Conservation (phyloP, 1,140 invertebrate genomes). For the Danaus plexippus region DNA sequence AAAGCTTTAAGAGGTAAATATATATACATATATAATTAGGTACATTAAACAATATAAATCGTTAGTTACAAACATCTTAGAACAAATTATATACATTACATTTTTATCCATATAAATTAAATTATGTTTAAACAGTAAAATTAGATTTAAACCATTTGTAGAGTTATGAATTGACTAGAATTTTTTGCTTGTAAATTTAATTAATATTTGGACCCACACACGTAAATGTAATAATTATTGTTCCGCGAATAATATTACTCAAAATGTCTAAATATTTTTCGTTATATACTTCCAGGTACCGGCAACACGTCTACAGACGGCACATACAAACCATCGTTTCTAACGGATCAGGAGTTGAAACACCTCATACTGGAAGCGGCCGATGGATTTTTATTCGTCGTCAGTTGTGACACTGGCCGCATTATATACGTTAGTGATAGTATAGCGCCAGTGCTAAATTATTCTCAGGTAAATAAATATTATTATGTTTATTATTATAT, state of each 20-base stretch:
- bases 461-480: slow-evolving; percentile 79
- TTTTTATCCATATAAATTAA: too few species aligned
- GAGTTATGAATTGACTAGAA: too few species aligned
- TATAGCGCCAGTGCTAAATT: slow-evolving; percentile 97
- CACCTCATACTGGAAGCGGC: slow-evolving; percentile 99
- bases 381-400: slow-evolving; percentile 99
- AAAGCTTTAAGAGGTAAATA: slow-evolving; percentile 90
- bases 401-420: slow-evolving; percentile 96
- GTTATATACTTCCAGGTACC: slow-evolving; percentile 77
- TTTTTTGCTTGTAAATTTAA: too few species aligned
- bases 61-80: too few species aligned
- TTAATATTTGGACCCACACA: too few species aligned
- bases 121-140: too few species aligned
- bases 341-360: slow-evolving; percentile 99
- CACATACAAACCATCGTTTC: slow-evolving; percentile 97
- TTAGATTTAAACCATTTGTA: too few species aligned
- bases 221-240: too few species aligned
- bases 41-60: too few species aligned
- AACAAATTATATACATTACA: too few species aligned
- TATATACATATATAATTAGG: neutral
- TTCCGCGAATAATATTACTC: too few species aligned
- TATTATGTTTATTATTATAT: slow-evolving; percentile 11
- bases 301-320: slow-evolving; percentile 95
- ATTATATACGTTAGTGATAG: slow-evolving; percentile 99
- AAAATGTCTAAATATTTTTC: neutral